phyloP scores from a whole-genome alignment of 2,797 vertebrate species.

The Sebastes taczanowskii region DNA sequence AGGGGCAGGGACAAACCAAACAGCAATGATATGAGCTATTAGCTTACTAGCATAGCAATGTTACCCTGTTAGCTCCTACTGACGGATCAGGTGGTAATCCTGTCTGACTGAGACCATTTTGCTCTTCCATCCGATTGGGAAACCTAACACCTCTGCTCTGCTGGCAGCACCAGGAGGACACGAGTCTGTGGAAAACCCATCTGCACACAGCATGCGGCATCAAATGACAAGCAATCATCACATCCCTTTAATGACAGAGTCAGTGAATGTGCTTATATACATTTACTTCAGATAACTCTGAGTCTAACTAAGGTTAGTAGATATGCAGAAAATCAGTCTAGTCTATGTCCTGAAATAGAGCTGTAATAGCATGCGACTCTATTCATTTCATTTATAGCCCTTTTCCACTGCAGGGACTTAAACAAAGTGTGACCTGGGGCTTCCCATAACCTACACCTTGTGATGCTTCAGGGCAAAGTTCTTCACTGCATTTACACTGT shows the following conservation, averaged over 20 bases:
- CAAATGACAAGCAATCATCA: constrained; percentile 8
- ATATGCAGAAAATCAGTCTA: not conserved
- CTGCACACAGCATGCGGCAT: not conserved
- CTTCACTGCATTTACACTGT: not conserved
- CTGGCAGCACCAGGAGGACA: constrained; percentile 2
- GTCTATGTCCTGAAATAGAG: not conserved
- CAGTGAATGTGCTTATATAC: not conserved
- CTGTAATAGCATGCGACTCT: not conserved
- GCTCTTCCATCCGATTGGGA: constrained; percentile 14
- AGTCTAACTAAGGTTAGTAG: not conserved
- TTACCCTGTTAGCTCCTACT: constrained; percentile 27
- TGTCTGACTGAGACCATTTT: constrained; percentile 23
- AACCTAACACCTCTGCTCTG: constrained; percentile 32
- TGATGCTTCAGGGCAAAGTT: not conserved
- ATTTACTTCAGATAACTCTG: not conserved
- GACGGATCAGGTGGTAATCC: constrained; percentile 30
- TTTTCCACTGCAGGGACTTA: not conserved
- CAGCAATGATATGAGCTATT: constrained; percentile 30
- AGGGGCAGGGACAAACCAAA: constrained; percentile 15
- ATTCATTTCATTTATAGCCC: not conserved
- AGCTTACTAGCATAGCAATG: constrained; percentile 32
- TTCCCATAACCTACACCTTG: not conserved
- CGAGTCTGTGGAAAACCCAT: constrained; percentile 22
- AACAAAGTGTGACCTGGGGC: not conserved
- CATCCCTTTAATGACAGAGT: not conserved